These are phyloP conservation scores for Heliconius aoede DNA, from an alignment of 2,888 invertebrate species.

Conservation along the genomic window DNA sequence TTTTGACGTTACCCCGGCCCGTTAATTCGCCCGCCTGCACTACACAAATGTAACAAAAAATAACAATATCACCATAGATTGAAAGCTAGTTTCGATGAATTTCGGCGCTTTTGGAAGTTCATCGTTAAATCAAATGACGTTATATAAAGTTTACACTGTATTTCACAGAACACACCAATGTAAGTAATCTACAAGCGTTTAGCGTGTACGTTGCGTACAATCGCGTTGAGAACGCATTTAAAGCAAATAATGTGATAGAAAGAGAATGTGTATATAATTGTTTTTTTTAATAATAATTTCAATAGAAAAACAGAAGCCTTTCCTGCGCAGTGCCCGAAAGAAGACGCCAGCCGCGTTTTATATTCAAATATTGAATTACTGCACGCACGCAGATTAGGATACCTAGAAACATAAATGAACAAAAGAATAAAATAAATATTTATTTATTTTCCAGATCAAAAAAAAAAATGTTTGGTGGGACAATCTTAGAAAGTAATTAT, in stretches of 20 bases:
- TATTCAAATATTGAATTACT: slow-evolving; percentile 93
- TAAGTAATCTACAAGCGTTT: slow-evolving; percentile 26
- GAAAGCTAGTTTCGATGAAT: no score
- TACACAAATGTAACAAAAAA: no score
- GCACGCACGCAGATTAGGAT: slow-evolving; percentile 94
- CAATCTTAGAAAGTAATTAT: no score
- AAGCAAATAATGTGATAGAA: slow-evolving; percentile 12
- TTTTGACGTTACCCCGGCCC: neutral
- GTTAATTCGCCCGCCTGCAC: no score
- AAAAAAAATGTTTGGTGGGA: neutral
- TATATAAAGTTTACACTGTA: neutral
- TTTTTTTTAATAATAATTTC: slow-evolving; percentile 45
- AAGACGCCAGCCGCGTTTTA: slow-evolving; percentile 94
- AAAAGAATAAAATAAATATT: no score
- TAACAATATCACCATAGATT: no score
- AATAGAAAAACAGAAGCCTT: slow-evolving; percentile 94
- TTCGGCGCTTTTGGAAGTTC: no score
- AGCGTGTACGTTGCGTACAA: slow-evolving; percentile 13
- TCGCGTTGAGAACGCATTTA: slow-evolving; percentile 11
- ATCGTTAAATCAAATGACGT: neutral
- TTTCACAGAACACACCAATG: slow-evolving; percentile 1
- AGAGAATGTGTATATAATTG: neutral
- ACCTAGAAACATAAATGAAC: slow-evolving; percentile 72
- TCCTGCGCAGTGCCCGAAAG: slow-evolving; percentile 94
- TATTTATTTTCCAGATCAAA: no score